Percentiles rank a stretch among this genome's conserved stretches.
These are phyloP conservation scores for Ranitomeya imitator DNA, from an alignment of 2,113 vertebrate species.

Conservation along the genomic window DNA sequence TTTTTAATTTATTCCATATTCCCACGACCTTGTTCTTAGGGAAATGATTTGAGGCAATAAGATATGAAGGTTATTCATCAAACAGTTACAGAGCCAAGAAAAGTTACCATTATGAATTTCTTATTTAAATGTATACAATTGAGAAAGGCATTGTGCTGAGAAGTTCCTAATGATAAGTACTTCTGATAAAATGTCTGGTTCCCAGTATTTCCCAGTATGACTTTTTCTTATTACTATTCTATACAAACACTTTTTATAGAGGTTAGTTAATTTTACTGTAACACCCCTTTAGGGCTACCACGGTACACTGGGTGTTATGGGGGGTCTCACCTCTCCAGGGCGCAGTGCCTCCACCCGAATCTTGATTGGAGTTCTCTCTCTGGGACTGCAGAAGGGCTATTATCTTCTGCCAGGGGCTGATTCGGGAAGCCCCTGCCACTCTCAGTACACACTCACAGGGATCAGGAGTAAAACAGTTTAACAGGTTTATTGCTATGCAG, in stretches of 20 bases:
- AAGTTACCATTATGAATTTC: conserved; percentile 7
- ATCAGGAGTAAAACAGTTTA: too few species aligned
- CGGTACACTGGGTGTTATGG: too few species aligned
- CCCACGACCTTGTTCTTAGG: conserved; percentile 29
- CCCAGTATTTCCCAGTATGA: not conserved
- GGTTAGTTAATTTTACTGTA: too few species aligned
- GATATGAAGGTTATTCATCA: conserved; percentile 37
- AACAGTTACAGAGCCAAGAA: conserved; percentile 5
- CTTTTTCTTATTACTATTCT: not conserved
- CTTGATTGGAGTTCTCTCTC: too few species aligned
- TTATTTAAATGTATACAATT: conserved; percentile 11
- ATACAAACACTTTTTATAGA: not conserved
- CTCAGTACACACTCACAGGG: too few species aligned
- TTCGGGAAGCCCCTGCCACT: too few species aligned
- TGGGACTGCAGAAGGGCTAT: too few species aligned
- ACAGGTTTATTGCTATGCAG: too few species aligned
- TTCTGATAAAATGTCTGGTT: conserved; percentile 17
- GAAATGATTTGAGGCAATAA: conserved; percentile 25
- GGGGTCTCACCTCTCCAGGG: too few species aligned
- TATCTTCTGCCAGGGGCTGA: too few species aligned
- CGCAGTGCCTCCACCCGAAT: too few species aligned
- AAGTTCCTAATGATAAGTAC: not conserved
- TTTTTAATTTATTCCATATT: conserved; percentile 26
- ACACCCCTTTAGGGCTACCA: too few species aligned
- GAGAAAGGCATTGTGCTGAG: not conserved